These are phyloP conservation scores for Alethe diademata DNA, from an alignment of 2,113 vertebrate species.

Conservation along the genomic window DNA sequence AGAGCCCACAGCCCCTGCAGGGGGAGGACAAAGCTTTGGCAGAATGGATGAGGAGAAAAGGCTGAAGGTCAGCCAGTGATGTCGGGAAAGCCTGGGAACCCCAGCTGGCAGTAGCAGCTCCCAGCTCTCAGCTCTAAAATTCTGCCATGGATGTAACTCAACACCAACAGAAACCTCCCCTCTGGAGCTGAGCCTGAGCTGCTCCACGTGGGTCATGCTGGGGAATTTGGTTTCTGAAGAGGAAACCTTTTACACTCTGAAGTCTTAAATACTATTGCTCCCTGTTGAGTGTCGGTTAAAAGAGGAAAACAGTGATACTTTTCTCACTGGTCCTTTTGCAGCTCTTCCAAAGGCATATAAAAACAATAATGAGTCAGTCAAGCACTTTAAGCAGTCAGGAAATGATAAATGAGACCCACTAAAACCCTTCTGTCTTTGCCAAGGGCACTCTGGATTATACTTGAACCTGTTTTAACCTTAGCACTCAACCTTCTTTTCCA, in stretches of 20 bases:
- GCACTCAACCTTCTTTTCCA: constrained; percentile 32
- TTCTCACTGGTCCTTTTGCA: background rate
- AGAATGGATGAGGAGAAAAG: background rate
- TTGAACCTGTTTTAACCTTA: constrained; percentile 46
- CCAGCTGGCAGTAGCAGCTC: background rate
- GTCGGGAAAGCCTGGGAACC: background rate
- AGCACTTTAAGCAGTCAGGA: constrained; percentile 3
- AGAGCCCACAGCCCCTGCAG: background rate
- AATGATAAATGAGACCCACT: constrained; percentile 26
- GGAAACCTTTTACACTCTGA: background rate
- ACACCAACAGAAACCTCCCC: background rate
- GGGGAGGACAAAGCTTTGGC: background rate
- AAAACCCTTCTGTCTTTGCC: constrained; percentile 28
- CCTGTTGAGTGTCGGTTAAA: background rate
- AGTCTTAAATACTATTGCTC: background rate
- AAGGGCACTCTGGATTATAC: constrained; percentile 24
- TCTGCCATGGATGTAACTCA: background rate
- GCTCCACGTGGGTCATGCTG: fast-evolving
- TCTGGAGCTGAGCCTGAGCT: background rate
- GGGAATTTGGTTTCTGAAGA: background rate
- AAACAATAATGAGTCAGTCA: constrained; percentile 41
- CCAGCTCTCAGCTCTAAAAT: background rate
- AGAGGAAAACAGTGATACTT: background rate
- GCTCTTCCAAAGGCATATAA: background rate
- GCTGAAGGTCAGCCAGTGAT: background rate